Conservation (phyloP, 2,888 invertebrate species). For the Nudaria mundana region DNA sequence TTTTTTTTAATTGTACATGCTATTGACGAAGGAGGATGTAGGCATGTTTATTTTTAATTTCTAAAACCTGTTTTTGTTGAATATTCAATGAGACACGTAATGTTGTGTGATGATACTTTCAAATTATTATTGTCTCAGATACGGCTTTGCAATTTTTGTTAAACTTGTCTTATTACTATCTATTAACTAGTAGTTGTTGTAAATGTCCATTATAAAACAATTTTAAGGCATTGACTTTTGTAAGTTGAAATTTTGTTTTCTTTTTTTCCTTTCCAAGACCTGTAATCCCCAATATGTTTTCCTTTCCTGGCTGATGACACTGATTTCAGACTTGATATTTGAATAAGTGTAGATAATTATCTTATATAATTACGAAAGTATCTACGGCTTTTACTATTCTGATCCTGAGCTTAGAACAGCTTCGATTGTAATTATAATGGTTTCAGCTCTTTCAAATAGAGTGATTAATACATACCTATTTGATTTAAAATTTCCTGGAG, state of each 20-base stretch:
- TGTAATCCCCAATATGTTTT: neutral
- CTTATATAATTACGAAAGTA: too few relatives aligned
- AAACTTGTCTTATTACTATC: conserved; percentile 24
- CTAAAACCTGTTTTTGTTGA: conserved; percentile 21
- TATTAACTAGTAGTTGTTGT: conserved; percentile 1
- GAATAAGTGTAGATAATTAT: too few relatives aligned
- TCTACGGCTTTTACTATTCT: too few relatives aligned
- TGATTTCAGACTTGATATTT: neutral
- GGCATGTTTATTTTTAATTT: conserved; percentile 14
- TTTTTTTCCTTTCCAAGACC: too few relatives aligned
- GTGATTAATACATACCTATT: conserved; percentile 22
- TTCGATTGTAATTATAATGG: conserved; percentile 10
- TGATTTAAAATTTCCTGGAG: conserved; percentile 28
- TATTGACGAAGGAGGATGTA: conserved; percentile 13
- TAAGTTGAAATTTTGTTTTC: too few relatives aligned
- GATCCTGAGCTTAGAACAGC: too few relatives aligned
- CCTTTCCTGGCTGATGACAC: neutral
- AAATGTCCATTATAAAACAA: conserved; percentile 17
- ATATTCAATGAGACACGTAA: conserved; percentile 31
- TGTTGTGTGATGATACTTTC: conserved; percentile 23
- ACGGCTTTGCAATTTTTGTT: conserved; percentile 27
- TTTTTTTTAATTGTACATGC: neutral
- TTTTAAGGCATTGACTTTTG: conserved; percentile 4
- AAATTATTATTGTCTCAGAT: conserved; percentile 30
- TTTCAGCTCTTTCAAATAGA: conserved; percentile 6